A percentile compares a stretch with the other conserved stretches of the same genome.
Evolutionary conservation across 2,113 vertebrate genomes (phyloP).

Genomic region (Gasterosteus aculeatus): DNA sequence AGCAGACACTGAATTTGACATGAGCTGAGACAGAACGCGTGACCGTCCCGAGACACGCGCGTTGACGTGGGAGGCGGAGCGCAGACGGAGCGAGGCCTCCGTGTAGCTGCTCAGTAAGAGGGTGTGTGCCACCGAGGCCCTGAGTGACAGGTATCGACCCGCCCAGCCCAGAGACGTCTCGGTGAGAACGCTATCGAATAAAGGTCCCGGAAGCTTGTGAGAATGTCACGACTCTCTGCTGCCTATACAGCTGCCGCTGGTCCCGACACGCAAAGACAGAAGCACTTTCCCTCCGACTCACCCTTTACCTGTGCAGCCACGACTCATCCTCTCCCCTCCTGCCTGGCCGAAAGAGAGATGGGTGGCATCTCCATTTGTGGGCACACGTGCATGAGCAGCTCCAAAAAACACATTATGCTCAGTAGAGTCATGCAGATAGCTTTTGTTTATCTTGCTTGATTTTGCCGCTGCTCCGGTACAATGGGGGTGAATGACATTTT

Average conservation of each 20-base stretch:
- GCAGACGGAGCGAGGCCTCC: constrained; percentile 37
- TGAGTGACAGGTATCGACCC: constrained; percentile 84
- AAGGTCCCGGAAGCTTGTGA: constrained; percentile 77
- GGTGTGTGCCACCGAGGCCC: constrained; percentile 65
- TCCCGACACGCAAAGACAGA: constrained; percentile 47
- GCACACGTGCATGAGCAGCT: constrained; percentile 8
- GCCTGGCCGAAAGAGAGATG: constrained; percentile 21
- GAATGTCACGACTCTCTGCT: constrained; percentile 75
- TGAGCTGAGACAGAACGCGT: neutral
- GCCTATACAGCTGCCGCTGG: constrained; percentile 29
- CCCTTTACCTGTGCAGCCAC: constrained; percentile 30
- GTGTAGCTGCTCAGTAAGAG: constrained; percentile 79
- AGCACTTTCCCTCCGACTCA: constrained; percentile 36
- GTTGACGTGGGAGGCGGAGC: constrained; percentile 24
- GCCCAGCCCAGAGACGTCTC: constrained; percentile 75
- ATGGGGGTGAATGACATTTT: neutral
- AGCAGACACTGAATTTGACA: neutral
- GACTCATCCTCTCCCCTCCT: constrained; percentile 38
- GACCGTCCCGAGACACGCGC: constrained; percentile 8
- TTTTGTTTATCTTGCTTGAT: neutral
- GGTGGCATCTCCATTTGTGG: constrained; percentile 16
- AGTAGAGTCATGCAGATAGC: neutral
- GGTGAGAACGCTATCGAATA: constrained; percentile 80
- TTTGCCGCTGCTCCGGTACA: neutral
- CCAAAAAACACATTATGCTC: neutral